These are phyloP conservation scores for Amaurobius ferox DNA, from an alignment of 2,888 invertebrate genomes.

Conservation along the genomic window DNA sequence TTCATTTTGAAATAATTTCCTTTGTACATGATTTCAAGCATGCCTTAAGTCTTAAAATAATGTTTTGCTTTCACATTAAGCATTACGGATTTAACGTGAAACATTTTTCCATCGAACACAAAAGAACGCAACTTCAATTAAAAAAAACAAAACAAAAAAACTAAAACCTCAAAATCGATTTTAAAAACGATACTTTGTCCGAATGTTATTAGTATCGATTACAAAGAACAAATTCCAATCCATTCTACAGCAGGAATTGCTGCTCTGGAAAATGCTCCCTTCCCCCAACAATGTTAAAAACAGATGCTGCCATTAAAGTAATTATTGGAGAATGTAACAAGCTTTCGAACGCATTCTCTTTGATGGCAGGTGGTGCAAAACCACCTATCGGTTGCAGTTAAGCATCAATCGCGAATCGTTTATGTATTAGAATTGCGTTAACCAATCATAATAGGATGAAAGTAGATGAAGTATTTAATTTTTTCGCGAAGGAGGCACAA, in stretches of 20 bases:
- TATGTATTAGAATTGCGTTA: background rate
- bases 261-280: too few relatives aligned
- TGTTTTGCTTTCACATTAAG: too few relatives aligned
- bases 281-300: background rate
- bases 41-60: too few relatives aligned
- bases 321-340: slow-evolving; percentile 9
- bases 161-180: background rate
- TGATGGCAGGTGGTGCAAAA: background rate
- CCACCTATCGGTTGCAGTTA: background rate
- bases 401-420: background rate
- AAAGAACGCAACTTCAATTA: background rate
- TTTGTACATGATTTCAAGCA: too few relatives aligned
- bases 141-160: background rate
- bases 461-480: too few relatives aligned
- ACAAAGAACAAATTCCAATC: background rate
- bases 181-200: background rate
- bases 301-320: slow-evolving; percentile 9
- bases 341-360: background rate
- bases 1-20: too few relatives aligned
- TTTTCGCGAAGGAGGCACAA: too few relatives aligned
- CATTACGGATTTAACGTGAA: background rate
- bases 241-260: background rate
- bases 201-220: slow-evolving; percentile 6
- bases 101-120: background rate
- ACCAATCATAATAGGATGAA: too few relatives aligned